Evolutionary conservation across 2,888 invertebrate genomes (phyloP).

Genomic region (Merodon equestris): DNA sequence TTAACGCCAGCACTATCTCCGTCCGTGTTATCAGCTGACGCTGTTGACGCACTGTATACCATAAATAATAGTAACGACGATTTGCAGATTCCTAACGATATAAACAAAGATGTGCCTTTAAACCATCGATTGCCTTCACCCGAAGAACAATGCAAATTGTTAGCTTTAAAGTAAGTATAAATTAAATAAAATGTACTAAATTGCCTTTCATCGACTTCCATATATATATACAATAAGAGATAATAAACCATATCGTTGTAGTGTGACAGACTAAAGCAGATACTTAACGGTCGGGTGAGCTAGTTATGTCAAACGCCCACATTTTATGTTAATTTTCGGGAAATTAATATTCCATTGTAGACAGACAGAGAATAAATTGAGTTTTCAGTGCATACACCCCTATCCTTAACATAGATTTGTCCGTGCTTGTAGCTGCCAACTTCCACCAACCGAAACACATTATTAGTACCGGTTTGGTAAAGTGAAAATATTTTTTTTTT

Average conservation of each 20-base stretch:
- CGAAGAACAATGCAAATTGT: constrained; percentile 90
- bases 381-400: constrained; percentile 48
- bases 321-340: constrained; percentile 55
- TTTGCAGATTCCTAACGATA: constrained; percentile 76
- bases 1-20: constrained; percentile 77
- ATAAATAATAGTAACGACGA: constrained; percentile 76
- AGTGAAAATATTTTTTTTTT: constrained; percentile 43
- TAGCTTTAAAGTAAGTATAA: constrained; percentile 87
- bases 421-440: constrained; percentile 33
- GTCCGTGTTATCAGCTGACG: constrained; percentile 78
- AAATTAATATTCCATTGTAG: constrained; percentile 30
- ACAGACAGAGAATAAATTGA: constrained; percentile 17
- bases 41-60: constrained; percentile 76
- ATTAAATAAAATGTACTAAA: neutral
- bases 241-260: neutral
- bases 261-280: constrained; percentile 20
- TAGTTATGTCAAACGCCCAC: constrained; percentile 41
- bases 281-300: constrained; percentile 43
- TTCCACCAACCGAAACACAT: constrained; percentile 52
- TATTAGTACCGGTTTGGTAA: constrained; percentile 51
- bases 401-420: neutral
- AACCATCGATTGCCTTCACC: constrained; percentile 93
- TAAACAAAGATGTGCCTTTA: constrained; percentile 82
- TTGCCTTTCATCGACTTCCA: neutral
- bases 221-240: too few relatives aligned